phyloP scores from a whole-genome alignment of 2,797 vertebrate species.

The Melanotaenia boesemani region DNA sequence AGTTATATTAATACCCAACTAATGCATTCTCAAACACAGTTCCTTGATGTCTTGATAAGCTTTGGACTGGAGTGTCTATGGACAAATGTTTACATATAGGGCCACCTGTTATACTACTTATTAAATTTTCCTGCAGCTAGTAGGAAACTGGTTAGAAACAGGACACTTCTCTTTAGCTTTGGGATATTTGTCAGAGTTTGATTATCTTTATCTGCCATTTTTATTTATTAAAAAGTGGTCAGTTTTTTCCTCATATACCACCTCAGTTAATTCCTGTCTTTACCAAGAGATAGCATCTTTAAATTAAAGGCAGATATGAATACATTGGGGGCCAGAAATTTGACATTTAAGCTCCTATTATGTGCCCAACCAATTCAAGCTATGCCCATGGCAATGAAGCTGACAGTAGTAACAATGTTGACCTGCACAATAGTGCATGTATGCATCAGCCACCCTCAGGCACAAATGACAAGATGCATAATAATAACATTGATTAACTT shows the following conservation, averaged over 20 bases:
- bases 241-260: too few species aligned
- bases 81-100: background rate
- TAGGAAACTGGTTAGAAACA: background rate
- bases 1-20: too few species aligned
- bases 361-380: background rate
- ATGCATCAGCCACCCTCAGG: background rate
- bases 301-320: background rate
- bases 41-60: background rate
- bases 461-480: background rate
- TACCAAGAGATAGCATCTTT: background rate
- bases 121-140: background rate
- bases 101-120: background rate
- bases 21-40: too few species aligned
- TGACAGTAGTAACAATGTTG: constrained; percentile 4
- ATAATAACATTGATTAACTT: constrained; percentile 14
- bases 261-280: background rate
- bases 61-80: background rate
- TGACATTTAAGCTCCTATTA: background rate
- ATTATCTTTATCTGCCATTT: background rate
- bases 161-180: too few species aligned
- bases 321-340: background rate
- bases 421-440: background rate
- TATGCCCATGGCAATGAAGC: background rate
- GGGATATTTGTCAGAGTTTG: too few species aligned
- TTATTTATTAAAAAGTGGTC: background rate